A percentile compares a stretch with the other conserved stretches of the same genome.
These are phyloP conservation scores for Megalopta genalis DNA, from an alignment of 1,140 invertebrate species.

Conservation along the genomic window DNA sequence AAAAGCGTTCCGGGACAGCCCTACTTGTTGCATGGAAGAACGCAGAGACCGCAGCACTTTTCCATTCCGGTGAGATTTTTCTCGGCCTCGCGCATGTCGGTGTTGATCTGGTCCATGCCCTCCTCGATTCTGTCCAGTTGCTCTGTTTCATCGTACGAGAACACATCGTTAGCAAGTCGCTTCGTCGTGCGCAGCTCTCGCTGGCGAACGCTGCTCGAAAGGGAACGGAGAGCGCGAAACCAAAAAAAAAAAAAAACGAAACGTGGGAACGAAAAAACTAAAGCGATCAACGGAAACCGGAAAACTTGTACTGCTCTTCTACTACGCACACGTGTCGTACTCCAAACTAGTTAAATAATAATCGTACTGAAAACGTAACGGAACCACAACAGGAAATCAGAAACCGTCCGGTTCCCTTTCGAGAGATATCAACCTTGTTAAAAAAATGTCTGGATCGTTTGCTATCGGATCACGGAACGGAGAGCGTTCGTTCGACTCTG, in stretches of 20 bases:
- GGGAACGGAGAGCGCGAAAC: constrained; percentile 41
- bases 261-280: no score
- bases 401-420: constrained; percentile 30
- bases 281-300: not conserved
- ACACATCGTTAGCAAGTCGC: constrained; percentile 34
- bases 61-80: constrained; percentile 99
- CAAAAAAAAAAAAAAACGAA: not conserved
- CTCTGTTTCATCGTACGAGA: constrained; percentile 83
- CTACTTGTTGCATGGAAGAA: constrained; percentile 98
- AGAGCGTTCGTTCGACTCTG: no score
- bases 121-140: constrained; percentile 99
- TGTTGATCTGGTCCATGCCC: constrained; percentile 99
- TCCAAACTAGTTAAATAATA: no score
- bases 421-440: not conserved
- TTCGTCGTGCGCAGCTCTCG: not conserved
- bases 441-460: constrained; percentile 3
- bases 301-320: not conserved
- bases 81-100: constrained; percentile 99
- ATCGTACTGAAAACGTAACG: not conserved
- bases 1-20: constrained; percentile 56
- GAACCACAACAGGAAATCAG: not conserved
- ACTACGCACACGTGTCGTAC: not conserved
- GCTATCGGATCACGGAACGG: not conserved
- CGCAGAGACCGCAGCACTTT: constrained; percentile 99
- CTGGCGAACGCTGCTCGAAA: constrained; percentile 13